A percentile compares a stretch with the other conserved stretches of the same genome.
These are phyloP conservation scores for Enteromius radiatus DNA, from an alignment of 2,797 vertebrate species.

Conservation along the genomic window DNA sequence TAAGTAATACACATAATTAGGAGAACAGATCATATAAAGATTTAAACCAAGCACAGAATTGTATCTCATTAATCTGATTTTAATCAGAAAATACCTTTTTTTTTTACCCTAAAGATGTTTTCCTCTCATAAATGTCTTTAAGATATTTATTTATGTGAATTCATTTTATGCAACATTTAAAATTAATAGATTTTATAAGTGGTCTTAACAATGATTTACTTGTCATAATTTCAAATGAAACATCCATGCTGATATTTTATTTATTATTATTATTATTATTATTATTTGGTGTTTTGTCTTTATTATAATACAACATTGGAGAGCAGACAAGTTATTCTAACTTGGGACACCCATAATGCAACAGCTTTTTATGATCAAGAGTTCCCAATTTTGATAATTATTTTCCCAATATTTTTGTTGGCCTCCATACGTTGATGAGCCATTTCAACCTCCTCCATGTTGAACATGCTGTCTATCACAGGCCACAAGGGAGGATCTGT, in stretches of 20 bases:
- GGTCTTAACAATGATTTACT: background rate
- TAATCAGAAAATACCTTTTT: background rate
- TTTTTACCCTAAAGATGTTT: background rate
- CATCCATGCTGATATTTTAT: no score
- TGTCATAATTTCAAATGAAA: background rate
- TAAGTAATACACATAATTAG: background rate
- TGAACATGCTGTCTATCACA: constrained; percentile 78
- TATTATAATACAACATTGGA: background rate
- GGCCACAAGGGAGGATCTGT: constrained; percentile 70
- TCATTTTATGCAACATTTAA: background rate
- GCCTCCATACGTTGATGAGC: constrained; percentile 84
- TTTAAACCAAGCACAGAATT: background rate
- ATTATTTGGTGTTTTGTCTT: background rate
- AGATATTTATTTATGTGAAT: constrained; percentile 4
- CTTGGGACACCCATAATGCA: background rate
- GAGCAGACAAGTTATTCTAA: background rate
- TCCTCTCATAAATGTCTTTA: background rate
- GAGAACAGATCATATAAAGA: background rate
- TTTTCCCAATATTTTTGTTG: constrained; percentile 85
- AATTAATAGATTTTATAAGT: background rate
- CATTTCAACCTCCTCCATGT: constrained; percentile 72
- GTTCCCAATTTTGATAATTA: constrained; percentile 71
- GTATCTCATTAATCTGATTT: background rate
- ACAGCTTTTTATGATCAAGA: background rate
- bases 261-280: no score